phyloP scores from a whole-genome alignment of 2,113 vertebrate species.

The Eolophus roseicapilla region DNA sequence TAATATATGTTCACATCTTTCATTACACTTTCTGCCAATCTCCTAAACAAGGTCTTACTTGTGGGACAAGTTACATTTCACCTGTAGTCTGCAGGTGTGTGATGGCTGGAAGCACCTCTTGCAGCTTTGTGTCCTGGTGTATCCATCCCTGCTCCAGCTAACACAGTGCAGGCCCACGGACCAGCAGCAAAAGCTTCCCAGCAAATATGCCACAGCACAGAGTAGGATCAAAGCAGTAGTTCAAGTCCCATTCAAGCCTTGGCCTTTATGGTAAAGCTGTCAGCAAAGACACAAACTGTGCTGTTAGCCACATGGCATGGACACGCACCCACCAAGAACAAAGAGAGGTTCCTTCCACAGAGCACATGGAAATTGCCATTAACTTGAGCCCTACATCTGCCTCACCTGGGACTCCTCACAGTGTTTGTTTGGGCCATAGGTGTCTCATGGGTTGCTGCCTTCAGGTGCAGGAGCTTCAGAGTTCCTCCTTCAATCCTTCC shows the following conservation, averaged over 20 bases:
- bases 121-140: neutral
- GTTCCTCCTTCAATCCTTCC: fast-evolving
- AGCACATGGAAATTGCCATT: neutral
- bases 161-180: fast-evolving
- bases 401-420: neutral
- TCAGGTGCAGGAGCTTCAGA: neutral
- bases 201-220: fast-evolving
- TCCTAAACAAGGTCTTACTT: neutral
- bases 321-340: fast-evolving
- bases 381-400: neutral
- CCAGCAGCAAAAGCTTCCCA: neutral
- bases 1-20: neutral
- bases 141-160: fast-evolving
- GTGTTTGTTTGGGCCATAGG: neutral
- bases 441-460: neutral
- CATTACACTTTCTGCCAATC: neutral
- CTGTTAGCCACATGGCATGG: fast-evolving
- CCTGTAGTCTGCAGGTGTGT: neutral
- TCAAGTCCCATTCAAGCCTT: neutral
- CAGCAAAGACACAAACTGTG: neutral
- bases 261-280: neutral
- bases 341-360: neutral
- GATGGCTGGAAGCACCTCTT: neutral
- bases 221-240: neutral
- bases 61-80: neutral